phyloP scores from a whole-genome alignment of 2,113 vertebrate species.

The Scophthalmus maximus region DNA sequence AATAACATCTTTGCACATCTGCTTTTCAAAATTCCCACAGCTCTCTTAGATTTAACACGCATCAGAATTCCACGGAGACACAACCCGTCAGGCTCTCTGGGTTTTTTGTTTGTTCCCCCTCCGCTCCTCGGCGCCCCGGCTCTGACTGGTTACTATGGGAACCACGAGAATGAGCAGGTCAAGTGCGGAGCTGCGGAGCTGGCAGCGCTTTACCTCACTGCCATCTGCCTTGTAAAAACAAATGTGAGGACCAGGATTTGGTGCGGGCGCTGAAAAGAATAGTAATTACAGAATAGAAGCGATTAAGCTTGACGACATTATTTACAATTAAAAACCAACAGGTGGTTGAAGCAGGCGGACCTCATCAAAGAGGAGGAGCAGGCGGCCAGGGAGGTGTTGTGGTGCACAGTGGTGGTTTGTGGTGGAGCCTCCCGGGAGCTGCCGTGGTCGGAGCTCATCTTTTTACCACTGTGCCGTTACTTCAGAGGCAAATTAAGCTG shows the following conservation, averaged over 20 bases:
- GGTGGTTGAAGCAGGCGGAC: not conserved
- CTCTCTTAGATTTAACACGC: not conserved
- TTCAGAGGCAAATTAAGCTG: slow-evolving; percentile 46
- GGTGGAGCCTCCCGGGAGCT: not conserved
- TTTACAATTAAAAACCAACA: not conserved
- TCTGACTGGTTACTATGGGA: slow-evolving; percentile 67
- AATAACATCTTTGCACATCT: too few relatives aligned
- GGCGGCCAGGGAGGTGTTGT: not conserved
- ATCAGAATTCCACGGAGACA: not conserved
- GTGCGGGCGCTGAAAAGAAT: not conserved
- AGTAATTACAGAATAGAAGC: not conserved
- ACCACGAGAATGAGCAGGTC: slow-evolving; percentile 58
- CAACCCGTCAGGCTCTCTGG: not conserved
- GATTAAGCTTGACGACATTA: not conserved
- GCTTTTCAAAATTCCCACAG: not conserved
- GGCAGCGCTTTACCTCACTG: slow-evolving; percentile 59
- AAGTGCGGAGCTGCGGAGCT: slow-evolving; percentile 45
- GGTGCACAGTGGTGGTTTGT: too few relatives aligned
- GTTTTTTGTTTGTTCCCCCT: slow-evolving; percentile 15
- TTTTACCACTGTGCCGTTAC: slow-evolving; percentile 21
- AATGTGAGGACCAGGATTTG: slow-evolving; percentile 34
- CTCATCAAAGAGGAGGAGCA: not conserved
- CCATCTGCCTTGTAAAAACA: slow-evolving; percentile 72
- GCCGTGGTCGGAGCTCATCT: slow-evolving; percentile 40
- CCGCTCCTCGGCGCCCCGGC: slow-evolving; percentile 24